Evolutionary conservation across 2,113 vertebrate genomes (phyloP).

Genomic region (Prunella fulvescens): DNA sequence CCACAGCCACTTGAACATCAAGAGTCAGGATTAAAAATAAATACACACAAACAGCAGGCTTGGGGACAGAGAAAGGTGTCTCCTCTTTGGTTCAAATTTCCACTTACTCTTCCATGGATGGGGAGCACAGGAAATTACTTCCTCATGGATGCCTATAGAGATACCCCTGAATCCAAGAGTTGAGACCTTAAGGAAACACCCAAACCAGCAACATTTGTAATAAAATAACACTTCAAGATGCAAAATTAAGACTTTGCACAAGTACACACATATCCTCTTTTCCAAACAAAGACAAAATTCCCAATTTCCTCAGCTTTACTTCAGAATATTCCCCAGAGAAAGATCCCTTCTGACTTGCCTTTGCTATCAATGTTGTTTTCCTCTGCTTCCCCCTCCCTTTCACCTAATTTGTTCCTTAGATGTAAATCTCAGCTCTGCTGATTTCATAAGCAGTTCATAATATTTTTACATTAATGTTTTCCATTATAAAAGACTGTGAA

Average conservation of each 20-base stretch:
- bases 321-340: neutral
- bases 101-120: neutral
- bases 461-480: neutral
- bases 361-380: neutral
- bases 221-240: neutral
- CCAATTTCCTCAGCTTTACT: neutral
- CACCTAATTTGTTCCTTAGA: constrained; percentile 5
- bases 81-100: neutral
- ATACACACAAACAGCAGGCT: neutral
- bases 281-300: neutral
- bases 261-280: neutral
- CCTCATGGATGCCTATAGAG: neutral
- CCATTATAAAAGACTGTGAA: neutral
- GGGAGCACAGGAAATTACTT: neutral
- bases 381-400: neutral
- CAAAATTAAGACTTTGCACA: neutral
- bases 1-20: neutral
- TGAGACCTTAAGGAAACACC: neutral
- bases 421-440: neutral
- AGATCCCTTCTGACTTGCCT: neutral
- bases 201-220: neutral
- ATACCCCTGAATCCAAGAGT: neutral
- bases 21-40: neutral
- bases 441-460: neutral
- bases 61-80: neutral